These are phyloP conservation scores for Hemicentrotus pulcherrimus DNA, from an alignment of 35 echinoderm and acorn worm genomes.

Conservation along the genomic window DNA sequence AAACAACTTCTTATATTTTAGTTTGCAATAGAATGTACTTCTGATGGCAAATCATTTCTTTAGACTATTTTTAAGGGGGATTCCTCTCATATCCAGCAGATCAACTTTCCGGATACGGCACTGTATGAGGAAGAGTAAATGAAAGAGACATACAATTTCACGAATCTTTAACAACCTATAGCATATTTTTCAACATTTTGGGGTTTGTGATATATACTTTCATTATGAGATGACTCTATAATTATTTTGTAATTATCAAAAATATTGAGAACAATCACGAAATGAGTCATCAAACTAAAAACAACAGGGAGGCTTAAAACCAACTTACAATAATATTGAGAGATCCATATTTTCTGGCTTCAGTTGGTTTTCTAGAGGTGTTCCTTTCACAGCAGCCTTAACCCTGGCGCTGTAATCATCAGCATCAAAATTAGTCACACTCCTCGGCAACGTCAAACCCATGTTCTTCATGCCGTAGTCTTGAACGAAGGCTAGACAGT, in stretches of 20 bases:
- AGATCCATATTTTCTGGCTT: slow-evolving; percentile 23
- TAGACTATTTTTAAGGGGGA: no score
- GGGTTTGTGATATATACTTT: background rate
- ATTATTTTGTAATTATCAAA: background rate
- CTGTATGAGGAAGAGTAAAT: no score
- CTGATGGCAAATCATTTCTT: no score
- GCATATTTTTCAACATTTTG: background rate
- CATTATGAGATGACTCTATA: no score
- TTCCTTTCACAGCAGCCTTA: background rate
- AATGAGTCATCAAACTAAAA: background rate
- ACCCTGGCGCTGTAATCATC: background rate
- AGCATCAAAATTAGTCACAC: background rate
- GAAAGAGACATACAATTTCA: no score
- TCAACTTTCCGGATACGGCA: no score
- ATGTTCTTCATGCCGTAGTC: background rate
- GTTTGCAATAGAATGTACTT: no score
- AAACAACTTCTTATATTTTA: no score
- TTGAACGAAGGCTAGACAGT: slow-evolving; percentile 31
- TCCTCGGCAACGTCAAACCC: background rate
- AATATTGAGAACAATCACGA: background rate
- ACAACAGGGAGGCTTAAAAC: background rate
- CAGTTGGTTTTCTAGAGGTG: background rate
- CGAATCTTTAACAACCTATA: background rate
- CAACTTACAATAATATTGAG: slow-evolving; percentile 25
- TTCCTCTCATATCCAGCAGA: no score